phyloP scores from a whole-genome alignment of 2,888 invertebrate species.

The Bhutanitis thaidina region DNA sequence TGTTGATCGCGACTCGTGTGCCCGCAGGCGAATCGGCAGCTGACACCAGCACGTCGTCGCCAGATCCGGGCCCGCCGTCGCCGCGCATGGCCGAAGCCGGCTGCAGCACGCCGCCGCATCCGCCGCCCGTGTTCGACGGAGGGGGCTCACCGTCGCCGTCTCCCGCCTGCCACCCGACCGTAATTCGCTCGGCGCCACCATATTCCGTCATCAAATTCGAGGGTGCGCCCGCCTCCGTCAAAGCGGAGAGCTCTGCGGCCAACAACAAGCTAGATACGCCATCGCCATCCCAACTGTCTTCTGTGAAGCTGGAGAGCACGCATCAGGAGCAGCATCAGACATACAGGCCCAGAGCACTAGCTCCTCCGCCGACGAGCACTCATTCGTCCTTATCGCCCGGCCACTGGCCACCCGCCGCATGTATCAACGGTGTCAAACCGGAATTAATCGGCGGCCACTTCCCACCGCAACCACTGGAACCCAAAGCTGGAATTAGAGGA shows the following conservation, averaged over 20 bases:
- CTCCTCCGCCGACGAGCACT: slow-evolving; percentile 68
- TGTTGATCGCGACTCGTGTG: slow-evolving; percentile 56
- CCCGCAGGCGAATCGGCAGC: slow-evolving; percentile 92
- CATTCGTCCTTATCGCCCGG: slow-evolving; percentile 58
- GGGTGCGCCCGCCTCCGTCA: slow-evolving; percentile 62
- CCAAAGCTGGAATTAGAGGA: slow-evolving; percentile 58
- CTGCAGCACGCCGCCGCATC: slow-evolving; percentile 81
- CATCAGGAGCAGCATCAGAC: slow-evolving; percentile 52
- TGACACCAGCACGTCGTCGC: slow-evolving; percentile 95
- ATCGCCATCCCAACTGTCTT: slow-evolving; percentile 57
- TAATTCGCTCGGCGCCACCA: slow-evolving; percentile 79
- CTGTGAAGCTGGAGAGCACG: slow-evolving; percentile 66
- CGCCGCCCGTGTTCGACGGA: slow-evolving; percentile 75
- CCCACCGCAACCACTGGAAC: slow-evolving; percentile 68
- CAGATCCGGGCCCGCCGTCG: slow-evolving; percentile 92
- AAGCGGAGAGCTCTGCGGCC: slow-evolving; percentile 50
- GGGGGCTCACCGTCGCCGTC: slow-evolving; percentile 67
- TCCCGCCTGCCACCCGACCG: slow-evolving; percentile 71
- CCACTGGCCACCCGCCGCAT: slow-evolving; percentile 80
- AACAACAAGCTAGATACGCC: slow-evolving; percentile 53
- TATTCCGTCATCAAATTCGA: slow-evolving; percentile 81
- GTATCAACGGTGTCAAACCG: slow-evolving; percentile 90
- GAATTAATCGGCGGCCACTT: slow-evolving; percentile 86
- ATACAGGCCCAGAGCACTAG: slow-evolving; percentile 59
- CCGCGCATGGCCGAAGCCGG: slow-evolving; percentile 87